Base-by-base conservation (phyloP, 2,797 vertebrate genomes). In the Hyperoplus lanceolatus region DNA sequence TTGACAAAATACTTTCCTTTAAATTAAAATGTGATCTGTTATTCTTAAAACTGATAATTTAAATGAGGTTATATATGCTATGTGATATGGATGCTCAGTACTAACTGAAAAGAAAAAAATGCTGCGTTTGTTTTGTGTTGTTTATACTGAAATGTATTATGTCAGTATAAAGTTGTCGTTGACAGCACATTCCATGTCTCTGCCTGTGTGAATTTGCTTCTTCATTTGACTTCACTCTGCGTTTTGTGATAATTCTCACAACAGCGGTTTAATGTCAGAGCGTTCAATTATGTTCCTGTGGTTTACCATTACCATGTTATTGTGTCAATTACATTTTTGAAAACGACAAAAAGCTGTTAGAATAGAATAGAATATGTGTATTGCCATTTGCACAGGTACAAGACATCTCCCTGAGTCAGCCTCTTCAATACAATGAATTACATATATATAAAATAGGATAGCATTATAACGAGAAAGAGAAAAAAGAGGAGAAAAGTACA, bases 1-100 rank as follows among this genome's bases (percentile, higher is more conserved):
- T 75, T 83, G 77, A 75, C 80, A 42, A 68, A 60, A 51, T 59
- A 50, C 72, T 82, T 85, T 12, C 60, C 72, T 78, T 75, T 69
- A 66, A 83, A 77, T 55, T 63, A 75, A 76, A 84, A 77, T 70
- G 67, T 29, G 29, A 29, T 29, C 29, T 29, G 29, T 29, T 29
- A 29, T 29, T 29, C 29, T 55, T 75, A 7, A 79, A 49, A 73
- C 15, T 66, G 15, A 16, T 8, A 60, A 77, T 82, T 57, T 58
- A 74, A 68, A 68, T 5, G 9, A 60, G 49, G n/a, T 49, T 38
- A 38, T 56, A 51, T 36, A 58, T 54, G 29, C 29, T 29, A 29
- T 29, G 29, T 29, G 29, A 29, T 29, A 29, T 41, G 16, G 36
- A 10, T 45, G 48, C 48, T 53, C 46, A 36, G 13, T 39, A 67